Evolutionary conservation across 2,113 vertebrate genomes (phyloP).

Genomic region (Grammomys surdaster): DNA sequence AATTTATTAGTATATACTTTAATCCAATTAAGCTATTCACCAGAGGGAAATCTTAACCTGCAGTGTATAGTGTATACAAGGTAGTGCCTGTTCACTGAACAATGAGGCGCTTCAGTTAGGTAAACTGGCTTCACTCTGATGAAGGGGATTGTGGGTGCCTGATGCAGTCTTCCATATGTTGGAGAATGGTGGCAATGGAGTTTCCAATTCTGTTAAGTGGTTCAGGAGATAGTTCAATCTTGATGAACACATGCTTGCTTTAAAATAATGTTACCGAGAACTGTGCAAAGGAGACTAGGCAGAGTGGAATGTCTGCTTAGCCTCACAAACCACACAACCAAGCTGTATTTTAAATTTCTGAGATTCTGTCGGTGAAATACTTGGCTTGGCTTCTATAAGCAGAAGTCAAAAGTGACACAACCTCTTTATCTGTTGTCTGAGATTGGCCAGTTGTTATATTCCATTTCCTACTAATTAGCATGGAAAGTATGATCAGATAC

Average conservation of each 20-base stretch:
- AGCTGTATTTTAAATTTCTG: not conserved
- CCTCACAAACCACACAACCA: not conserved
- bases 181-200: not conserved
- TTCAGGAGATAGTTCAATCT: not conserved
- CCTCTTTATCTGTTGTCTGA: not conserved
- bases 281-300: not conserved
- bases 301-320: not conserved
- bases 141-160: not conserved
- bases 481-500: not conserved
- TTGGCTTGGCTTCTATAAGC: not conserved
- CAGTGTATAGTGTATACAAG: not conserved
- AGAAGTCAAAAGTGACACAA: not conserved
- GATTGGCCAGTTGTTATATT: not conserved
- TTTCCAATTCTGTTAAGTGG: not conserved
- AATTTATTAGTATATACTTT: not conserved
- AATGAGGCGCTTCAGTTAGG: not conserved
- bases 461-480: not conserved
- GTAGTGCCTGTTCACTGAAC: not conserved
- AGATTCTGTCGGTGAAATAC: not conserved
- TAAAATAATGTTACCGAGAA: not conserved
- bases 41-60: not conserved
- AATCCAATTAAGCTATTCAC: not conserved
- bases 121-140: not conserved
- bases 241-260: not conserved
- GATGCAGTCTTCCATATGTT: not conserved